Base-by-base conservation (phyloP, 2,113 vertebrate genomes). In the Podarcis cretensis region DNA sequence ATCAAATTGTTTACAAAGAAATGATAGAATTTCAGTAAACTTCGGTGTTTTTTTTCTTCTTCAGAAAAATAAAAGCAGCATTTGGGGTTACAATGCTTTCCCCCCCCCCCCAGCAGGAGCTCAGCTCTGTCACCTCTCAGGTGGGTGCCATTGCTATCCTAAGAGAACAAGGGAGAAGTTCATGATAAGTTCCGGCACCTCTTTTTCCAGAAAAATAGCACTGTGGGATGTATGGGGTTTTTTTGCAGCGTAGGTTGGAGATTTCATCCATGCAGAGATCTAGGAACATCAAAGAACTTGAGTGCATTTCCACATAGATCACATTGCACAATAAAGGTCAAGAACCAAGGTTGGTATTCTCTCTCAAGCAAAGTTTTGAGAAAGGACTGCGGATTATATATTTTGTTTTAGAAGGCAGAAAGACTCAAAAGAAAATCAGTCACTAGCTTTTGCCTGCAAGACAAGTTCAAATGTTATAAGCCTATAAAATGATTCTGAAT, bases 11-110 rank as follows among this genome's bases (percentile, higher is more conserved):
- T 25, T 86, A 73, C 6, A 54, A 3, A 14, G 1, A 66, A 1
- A 13, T 20, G 1, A 10, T 21, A 21, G 63, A 27, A 2, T 30
- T 75, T 54, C 0, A 0, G 0, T 2, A 25, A 1, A 10, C 0
- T 43, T 75, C 75, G 69, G n/a, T 2, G 7, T 9, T 1, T 76
- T 7, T 3, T 10, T 12, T 12, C 48, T 54, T 54, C 48, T 54
- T 3, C 23, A 83, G 32, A 35, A 35, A 27, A 87, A 69, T 59
- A 68, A 76, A 75, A 3, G 14, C 21, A 3, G 21, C 10, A 0
- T 7, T 27, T 30, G 48, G 48, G 48, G 48, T 54, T 54, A 54
- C 48, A 54, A 54, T 54, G 48, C 48, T 48, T 7, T n/a, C n/a
- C 35, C 35, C 35, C 35, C 35, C 35, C 35, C 1, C 8, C 43